Base-by-base conservation (phyloP, 2,113 vertebrate species). In the Acanthochromis polyacanthus region DNA sequence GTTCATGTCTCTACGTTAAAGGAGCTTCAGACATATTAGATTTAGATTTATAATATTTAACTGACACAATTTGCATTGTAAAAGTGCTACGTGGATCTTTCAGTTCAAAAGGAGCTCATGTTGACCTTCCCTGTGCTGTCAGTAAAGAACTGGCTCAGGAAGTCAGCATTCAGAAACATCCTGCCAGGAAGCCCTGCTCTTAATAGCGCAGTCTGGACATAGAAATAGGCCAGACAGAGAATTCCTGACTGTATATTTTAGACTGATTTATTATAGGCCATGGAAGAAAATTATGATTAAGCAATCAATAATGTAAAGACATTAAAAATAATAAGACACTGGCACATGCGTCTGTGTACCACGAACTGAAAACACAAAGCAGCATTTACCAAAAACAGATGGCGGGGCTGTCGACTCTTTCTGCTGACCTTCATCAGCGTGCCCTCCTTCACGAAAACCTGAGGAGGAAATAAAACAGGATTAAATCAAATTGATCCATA, bases 401-500 rank as follows among this genome's bases (percentile, higher is more conserved):
- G 97, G 10, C 98, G 95, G 65, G 97, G 97, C 58, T 97, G 96
- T 69, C 88, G 92, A 84, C 80, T 95, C 88, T 96, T 97, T 62
- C 96, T 95, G 61, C 96, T 96, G 69, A 99, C 95, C 93, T 97
- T 99, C 96, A 97, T 97, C 87, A 99, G 91, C 0, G 97, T 98
- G 71, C 98, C 98, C 88, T 99, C 98, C 87, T 99, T 99, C 72
- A 99, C 95, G 90, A 99, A 99, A 78, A 96, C 91, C 98, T 99
- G 94, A 70, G 5, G 25, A 17, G 10, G 5, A 25, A 16, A 48
- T n/a, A 45, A 61, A 55, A 10, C 66, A 81, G 10, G 82, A 61
- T 55, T 53, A 51, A 76, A 22, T 61, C 30, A 40, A 59, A 81
- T 5, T 11, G 11, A 80, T 19, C 16, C 32, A 58, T 8, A 52